Evolutionary conservation across 2,888 invertebrate species (phyloP).

Genomic region (Leptarthrus brevirostris): DNA sequence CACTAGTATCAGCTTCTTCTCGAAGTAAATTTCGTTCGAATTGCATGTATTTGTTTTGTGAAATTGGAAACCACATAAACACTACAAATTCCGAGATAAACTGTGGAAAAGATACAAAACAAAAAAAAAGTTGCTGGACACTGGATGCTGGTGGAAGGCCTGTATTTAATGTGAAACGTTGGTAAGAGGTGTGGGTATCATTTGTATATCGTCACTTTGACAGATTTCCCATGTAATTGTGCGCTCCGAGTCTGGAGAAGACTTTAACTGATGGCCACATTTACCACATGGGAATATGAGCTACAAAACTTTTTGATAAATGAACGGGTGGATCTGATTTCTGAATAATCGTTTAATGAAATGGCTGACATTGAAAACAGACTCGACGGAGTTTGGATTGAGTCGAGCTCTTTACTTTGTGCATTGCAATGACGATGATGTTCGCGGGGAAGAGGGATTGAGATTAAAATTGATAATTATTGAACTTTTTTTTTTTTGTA

Average conservation of each 20-base stretch:
- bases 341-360: conserved; percentile 27
- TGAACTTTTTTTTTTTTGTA: background rate
- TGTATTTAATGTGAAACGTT: conserved; percentile 4
- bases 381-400: background rate
- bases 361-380: conserved; percentile 23
- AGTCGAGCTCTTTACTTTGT: no score
- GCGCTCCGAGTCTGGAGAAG: background rate
- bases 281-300: background rate
- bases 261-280: background rate
- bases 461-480: background rate
- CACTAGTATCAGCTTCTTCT: background rate
- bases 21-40: background rate
- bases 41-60: conserved; percentile 6
- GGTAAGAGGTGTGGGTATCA: background rate
- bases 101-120: background rate
- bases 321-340: conserved; percentile 24
- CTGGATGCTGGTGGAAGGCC: no score
- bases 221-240: conserved; percentile 21
- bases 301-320: conserved; percentile 18
- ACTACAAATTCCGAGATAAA: background rate
- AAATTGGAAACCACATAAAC: conserved; percentile 29
- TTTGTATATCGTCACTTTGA: conserved; percentile 12
- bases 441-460: no score
- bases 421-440: no score
- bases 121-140: background rate